Percentiles rank a stretch among this genome's conserved stretches.
Evolutionary conservation across 2,113 vertebrate genomes (phyloP).

Genomic region (Heterochromis multidens): DNA sequence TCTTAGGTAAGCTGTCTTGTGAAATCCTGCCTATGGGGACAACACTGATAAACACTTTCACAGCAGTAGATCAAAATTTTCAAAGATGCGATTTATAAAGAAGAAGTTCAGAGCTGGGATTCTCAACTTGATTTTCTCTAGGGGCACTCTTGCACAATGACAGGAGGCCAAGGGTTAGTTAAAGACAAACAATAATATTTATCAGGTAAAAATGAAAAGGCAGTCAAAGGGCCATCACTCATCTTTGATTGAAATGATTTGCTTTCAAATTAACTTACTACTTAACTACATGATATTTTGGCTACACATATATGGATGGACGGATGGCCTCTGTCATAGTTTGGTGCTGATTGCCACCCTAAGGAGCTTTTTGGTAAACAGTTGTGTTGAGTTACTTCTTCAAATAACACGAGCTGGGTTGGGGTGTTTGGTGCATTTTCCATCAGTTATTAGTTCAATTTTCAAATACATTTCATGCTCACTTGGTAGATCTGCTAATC

Average conservation of each 20-base stretch:
- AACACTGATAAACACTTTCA: not conserved
- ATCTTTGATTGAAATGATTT: not conserved
- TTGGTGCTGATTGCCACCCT: too few species aligned
- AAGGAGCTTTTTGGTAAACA: not conserved
- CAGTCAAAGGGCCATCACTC: not conserved
- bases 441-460: not conserved
- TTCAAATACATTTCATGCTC: not conserved
- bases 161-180: not conserved
- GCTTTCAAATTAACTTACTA: too few species aligned
- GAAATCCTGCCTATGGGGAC: not conserved
- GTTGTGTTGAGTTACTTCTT: not conserved
- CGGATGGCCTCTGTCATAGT: too few species aligned
- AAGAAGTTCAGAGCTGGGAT: not conserved
- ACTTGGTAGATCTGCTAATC: not conserved
- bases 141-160: not conserved
- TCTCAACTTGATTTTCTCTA: not conserved
- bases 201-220: not conserved
- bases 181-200: not conserved
- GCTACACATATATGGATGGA: too few species aligned
- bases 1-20: not conserved
- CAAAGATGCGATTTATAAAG: not conserved
- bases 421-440: not conserved
- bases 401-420: not conserved
- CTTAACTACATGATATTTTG: too few species aligned
- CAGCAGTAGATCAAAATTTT: not conserved